These are phyloP conservation scores for Metaphire vulgaris DNA, from an alignment of 1,140 invertebrate species.

Conservation along the genomic window DNA sequence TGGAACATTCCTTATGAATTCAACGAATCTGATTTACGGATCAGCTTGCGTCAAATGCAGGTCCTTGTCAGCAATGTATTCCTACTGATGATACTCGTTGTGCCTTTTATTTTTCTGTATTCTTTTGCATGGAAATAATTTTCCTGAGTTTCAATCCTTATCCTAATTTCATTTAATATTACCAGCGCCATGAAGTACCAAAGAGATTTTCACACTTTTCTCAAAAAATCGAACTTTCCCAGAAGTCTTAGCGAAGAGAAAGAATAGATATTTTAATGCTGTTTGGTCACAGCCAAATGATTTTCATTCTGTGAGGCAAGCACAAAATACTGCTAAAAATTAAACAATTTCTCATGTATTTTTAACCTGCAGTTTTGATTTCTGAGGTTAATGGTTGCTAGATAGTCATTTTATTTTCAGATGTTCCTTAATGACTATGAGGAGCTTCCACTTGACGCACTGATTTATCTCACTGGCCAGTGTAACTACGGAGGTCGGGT, in stretches of 20 bases:
- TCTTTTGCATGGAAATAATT: not conserved
- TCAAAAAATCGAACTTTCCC: too few species aligned
- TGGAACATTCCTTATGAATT: slow-evolving; percentile 56
- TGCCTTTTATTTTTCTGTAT: too few species aligned
- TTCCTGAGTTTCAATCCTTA: not conserved
- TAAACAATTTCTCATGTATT: too few species aligned
- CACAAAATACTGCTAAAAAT: too few species aligned
- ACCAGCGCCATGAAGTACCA: too few species aligned
- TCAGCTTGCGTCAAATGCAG: slow-evolving; percentile 53
- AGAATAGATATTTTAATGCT: too few species aligned
- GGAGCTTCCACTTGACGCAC: slow-evolving; percentile 48
- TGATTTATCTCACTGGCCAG: slow-evolving; percentile 68
- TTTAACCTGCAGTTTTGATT: too few species aligned
- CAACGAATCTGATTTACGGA: slow-evolving; percentile 52
- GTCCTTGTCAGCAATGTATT: slow-evolving; percentile 35
- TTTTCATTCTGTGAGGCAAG: too few species aligned
- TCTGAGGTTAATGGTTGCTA: too few species aligned
- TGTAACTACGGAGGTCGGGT: slow-evolving; percentile 76
- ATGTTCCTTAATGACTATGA: slow-evolving; percentile 54
- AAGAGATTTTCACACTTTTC: too few species aligned
- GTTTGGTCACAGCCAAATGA: too few species aligned
- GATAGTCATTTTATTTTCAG: slow-evolving; percentile 36
- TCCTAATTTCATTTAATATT: not conserved
- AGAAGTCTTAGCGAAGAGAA: too few species aligned
- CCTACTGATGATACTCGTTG: not conserved